Percentiles rank a stretch among this genome's conserved stretches.
Conservation (phyloP, 2,797 vertebrate genomes). For the Scomberomorus guttatus region DNA sequence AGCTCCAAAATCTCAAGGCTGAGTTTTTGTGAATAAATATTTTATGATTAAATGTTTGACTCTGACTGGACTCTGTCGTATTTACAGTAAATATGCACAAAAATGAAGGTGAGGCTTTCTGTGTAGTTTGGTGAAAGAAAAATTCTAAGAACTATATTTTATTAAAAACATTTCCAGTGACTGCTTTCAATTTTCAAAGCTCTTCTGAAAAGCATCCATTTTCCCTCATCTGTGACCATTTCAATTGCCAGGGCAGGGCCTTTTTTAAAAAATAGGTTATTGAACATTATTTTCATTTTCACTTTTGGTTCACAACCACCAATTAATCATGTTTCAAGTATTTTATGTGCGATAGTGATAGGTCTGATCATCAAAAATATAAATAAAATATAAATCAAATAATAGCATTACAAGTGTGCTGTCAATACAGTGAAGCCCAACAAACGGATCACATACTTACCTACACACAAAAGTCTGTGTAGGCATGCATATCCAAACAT, state of each 20-base stretch:
- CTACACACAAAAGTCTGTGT: no score
- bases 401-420: no score
- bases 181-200: conserved; percentile 14
- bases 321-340: no score
- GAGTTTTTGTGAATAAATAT: conserved; percentile 5
- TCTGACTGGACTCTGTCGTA: neutral
- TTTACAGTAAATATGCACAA: neutral
- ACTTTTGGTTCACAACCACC: no score
- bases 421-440: no score
- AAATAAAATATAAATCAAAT: no score
- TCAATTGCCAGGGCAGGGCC: neutral
- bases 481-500: no score
- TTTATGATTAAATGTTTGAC: neutral
- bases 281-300: no score
- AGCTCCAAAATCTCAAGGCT: neutral
- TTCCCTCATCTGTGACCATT: conserved; percentile 13
- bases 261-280: no score
- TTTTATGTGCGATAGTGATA: no score
- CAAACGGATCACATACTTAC: no score
- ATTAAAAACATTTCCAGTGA: conserved; percentile 10
- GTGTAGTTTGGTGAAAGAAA: conserved; percentile 2
- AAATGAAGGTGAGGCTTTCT: neutral
- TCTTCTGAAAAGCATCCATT: conserved; percentile 13
- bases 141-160: neutral
- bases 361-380: no score